Evolutionary conservation across 1,140 invertebrate genomes (phyloP).

Genomic region (Drosophila varians): DNA sequence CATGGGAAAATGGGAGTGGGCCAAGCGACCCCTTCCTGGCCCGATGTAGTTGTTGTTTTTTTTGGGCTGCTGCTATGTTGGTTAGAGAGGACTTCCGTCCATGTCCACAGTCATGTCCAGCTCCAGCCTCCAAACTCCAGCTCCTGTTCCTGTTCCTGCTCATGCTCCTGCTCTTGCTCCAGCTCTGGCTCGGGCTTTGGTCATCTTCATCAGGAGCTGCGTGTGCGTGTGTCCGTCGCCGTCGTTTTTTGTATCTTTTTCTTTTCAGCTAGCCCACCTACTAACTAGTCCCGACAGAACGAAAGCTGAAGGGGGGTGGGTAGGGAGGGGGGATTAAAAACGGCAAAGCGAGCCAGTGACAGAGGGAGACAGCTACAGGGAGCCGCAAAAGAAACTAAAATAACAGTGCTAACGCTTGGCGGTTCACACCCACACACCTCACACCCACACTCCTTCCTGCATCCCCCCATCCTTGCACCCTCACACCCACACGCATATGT

Average conservation of each 20-base stretch:
- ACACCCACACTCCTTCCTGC: constrained; percentile 9
- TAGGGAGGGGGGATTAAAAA: not conserved
- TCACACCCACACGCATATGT: constrained; percentile 22
- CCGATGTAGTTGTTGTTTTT: constrained; percentile 3
- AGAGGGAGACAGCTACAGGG: not conserved
- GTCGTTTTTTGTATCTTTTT: constrained; percentile 25
- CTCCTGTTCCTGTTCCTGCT: no score
- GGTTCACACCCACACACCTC: constrained; percentile 37
- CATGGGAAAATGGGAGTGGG: constrained; percentile 46
- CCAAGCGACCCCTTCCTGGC: constrained; percentile 58
- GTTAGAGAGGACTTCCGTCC: constrained; percentile 76
- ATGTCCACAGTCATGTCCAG: constrained; percentile 52
- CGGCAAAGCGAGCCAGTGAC: not conserved
- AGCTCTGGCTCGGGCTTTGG: constrained; percentile 36
- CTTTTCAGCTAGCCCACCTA: constrained; percentile 68
- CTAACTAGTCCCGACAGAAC: constrained; percentile 64
- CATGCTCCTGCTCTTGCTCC: not conserved
- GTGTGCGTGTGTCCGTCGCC: constrained; percentile 41
- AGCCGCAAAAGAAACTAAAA: constrained; percentile 43
- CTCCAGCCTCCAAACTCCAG: not conserved
- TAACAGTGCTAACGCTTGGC: constrained; percentile 56
- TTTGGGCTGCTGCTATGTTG: constrained; percentile 48
- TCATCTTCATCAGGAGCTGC: constrained; percentile 78
- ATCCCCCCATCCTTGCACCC: constrained; percentile 11
- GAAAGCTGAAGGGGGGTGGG: no score